These are phyloP conservation scores for Amphipoea oculea DNA, from an alignment of 2,888 invertebrate species.

Conservation along the genomic window DNA sequence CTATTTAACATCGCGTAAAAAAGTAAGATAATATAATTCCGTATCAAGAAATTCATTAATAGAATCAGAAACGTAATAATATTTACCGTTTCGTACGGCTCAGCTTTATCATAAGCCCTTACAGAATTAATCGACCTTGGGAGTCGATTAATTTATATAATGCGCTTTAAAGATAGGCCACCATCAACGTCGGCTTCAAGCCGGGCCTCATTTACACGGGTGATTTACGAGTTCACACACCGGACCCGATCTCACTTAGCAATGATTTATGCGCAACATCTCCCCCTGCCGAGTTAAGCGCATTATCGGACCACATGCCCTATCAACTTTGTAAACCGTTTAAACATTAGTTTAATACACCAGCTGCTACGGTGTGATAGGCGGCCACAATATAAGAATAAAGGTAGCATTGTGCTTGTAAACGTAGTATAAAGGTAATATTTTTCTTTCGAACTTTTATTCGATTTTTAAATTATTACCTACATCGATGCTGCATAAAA, in stretches of 20 bases:
- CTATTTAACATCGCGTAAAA: neutral
- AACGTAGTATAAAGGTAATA: slow-evolving; percentile 34
- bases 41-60: slow-evolving; percentile 3
- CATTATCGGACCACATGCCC: slow-evolving; percentile 87
- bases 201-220: slow-evolving; percentile 86
- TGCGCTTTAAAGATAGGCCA: slow-evolving; percentile 81
- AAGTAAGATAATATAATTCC: slow-evolving; percentile 6
- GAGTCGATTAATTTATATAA: slow-evolving; percentile 79
- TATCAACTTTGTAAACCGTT: slow-evolving; percentile 86
- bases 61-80: slow-evolving; percentile 56
- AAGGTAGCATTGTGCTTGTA: slow-evolving; percentile 37
- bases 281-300: slow-evolving; percentile 86
- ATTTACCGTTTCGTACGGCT: slow-evolving; percentile 43
- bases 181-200: slow-evolving; percentile 80
- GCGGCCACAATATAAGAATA: slow-evolving; percentile 36
- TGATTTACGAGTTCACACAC: slow-evolving; percentile 90
- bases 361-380: slow-evolving; percentile 69
- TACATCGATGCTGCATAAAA: slow-evolving; percentile 21
- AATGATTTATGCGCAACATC: slow-evolving; percentile 89
- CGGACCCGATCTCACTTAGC: slow-evolving; percentile 88
- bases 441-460: slow-evolving; percentile 29
- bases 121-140: slow-evolving; percentile 70
- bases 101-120: slow-evolving; percentile 54
- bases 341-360: slow-evolving; percentile 73
- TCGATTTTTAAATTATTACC: slow-evolving; percentile 48